Base-by-base conservation (phyloP, 2,888 invertebrate species). In the Elaeidobius kamerunicus region DNA sequence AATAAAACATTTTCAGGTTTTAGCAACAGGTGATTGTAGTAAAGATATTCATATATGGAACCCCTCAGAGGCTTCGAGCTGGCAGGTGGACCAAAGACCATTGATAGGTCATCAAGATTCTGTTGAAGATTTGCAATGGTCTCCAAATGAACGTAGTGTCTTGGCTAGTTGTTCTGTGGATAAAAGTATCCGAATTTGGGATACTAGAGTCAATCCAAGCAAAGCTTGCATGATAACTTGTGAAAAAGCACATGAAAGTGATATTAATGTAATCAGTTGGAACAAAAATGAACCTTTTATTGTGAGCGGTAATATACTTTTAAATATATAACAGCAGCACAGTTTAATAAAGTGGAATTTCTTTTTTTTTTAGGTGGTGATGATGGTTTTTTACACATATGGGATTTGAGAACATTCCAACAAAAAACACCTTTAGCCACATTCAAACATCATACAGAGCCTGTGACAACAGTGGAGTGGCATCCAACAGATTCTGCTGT, bases 261-360 rank as follows among this genome's bases (percentile, higher is more conserved):
- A 99, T 72, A 84, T 99, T 2, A 99, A 99, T 77, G 99, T 99
- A 1, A 91, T 99, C 65, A 88, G 90, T 62, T 99, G 99, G 99
- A 99, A 98, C 73, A 81, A 75, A 52, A 85, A 84, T 63, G 96
- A 97, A 69, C 89, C 91, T 2, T 90, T 95, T 65, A 88, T 96
- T 63, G 84, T 86, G 7, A 93, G 93, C 65, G 85, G 81, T 80
- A 74, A 71, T n/a, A n/a, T n/a, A n/a, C n/a, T n/a, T n/a, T n/a
- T n/a, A n/a, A n/a, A n/a, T n/a, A n/a, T n/a, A n/a, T n/a, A n/a
- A n/a, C n/a, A n/a, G n/a, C n/a, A n/a, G n/a, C n/a, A n/a, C n/a
- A n/a, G n/a, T n/a, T n/a, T n/a, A n/a, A n/a, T n/a, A n/a, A n/a
- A n/a, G n/a, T n/a, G 70, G 63, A 46, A 43, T 18, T n/a, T 5